Base-by-base conservation (phyloP, 2,113 vertebrate species). In the Montifringilla adamsi region DNA sequence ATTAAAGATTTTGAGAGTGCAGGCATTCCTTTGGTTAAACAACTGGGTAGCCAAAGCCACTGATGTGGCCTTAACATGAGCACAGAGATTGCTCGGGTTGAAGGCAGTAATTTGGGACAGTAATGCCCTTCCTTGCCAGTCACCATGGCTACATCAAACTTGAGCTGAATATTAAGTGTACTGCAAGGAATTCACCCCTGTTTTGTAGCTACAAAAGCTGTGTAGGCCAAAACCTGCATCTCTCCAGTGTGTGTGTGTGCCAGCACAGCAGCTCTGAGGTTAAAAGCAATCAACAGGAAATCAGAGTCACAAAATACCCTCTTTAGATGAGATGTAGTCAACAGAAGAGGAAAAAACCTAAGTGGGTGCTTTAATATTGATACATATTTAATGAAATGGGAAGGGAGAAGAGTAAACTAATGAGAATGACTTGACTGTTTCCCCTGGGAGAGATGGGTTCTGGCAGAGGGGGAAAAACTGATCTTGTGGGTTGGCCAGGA, bases 71-170 rank as follows among this genome's bases (percentile, higher is more conserved):
- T 68, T 67, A 75, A 58, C 60, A 72, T 30, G 56, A 86, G 68
- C 27, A 3, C 64, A 52, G 39, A 50, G 52, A 87, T 72, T 89
- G 24, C 41, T 52, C 0, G 2, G 35, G 55, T 27, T 75, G 74
- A 78, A 90, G 93, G 79, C 86, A 44, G 56, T 33, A 27, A 27
- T 64, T 87, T 78, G 83, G 94, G 96, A 87, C 86, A 78, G 73
- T 43, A 88, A 11, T 96, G 53, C 75, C 82, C 87, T 94, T 88
- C 87, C 79, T 94, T 94, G 55, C 79, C 77, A 76, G 90, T 96
- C 93, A 70, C 93, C 92, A 92, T 93, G 83, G 79, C 85, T 96
- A 86, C 95, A n/a, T 70, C 68, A 90, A 88, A 58, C 93, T 92
- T 44, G 83, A 94, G 85, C 49, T 80, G 94, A 95, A 95, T 96